Evolutionary conservation across 2,888 invertebrate species (phyloP), one percentile per base, ranked within the genome.

Genomic region (Noctuana brunneofusca): DNA sequence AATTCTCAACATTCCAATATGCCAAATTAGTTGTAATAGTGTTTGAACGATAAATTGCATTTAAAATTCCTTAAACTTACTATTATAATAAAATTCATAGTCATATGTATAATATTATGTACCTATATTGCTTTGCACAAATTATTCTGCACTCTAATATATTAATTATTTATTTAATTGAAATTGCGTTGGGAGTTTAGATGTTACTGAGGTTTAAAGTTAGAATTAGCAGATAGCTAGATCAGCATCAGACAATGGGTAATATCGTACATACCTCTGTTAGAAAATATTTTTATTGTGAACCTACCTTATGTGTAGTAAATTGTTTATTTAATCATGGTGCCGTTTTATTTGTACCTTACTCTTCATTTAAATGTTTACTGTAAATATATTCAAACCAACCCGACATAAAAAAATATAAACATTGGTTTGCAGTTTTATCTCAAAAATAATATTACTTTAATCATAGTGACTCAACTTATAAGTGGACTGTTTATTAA

Each of bases 241-340:
- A 86, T 87, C 90, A 89, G 89, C 90, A 89, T 90, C 89, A 87
- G 89, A 87, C 84, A 76, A 75, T 75, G 78, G 80, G 66, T 71
- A 71, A 68, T 56, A 56, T 71, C 70, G 64, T 81, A 81, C 83
- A 82, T 85, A 89, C 85, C 87, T 89, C 85, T 86, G 85, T 87
- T 89, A 87, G 87, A 79, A 73, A 81, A 85, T 87, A 88, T 87
- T 89, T 89, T 90, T 89, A 90, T 88, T 88, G 89, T 91, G 84
- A 88, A 89, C 89, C 90, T 90, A 91, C 90, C 88, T 87, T 86
- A 87, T 82, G 89, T 89, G 90, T 91, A 91, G 90, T 91, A 91
- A 91, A 91, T 88, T 91, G 90, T 91, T 91, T 90, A 90, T 90
- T 90, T 90, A 89, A 90, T 89, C 86, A 83, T 71, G 73, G 70